A percentile compares a stretch with the other conserved stretches of the same genome.
Conservation (phyloP, 2,113 vertebrate species). For the cat (Felis catus) region F.catus_Fca126_mat1.0 CM031428.1:17925501-17926000, state of each 20-base stretch:
- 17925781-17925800: not conserved
- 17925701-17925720: not conserved
- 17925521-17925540: not conserved
- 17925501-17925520: not conserved
- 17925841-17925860: not conserved
- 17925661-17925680: not conserved
- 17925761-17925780: not conserved
- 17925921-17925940: not conserved
- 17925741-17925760: not conserved
- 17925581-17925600: not conserved
- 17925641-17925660: not conserved
- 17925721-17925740: not conserved
- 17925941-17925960: not conserved
- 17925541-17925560: not conserved
- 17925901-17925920: not conserved
- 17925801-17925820: not conserved
- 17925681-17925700: not conserved
- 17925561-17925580: not conserved
- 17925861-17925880: conserved; percentile 1
- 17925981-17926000: not conserved
- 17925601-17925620: not conserved
- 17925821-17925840: not conserved
- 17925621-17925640: not conserved
- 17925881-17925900: not conserved
- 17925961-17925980: conserved; percentile 8